Base-by-base conservation (phyloP, 35 echinoderm and acorn worm genomes). In the Acanthaster planci region DNA sequence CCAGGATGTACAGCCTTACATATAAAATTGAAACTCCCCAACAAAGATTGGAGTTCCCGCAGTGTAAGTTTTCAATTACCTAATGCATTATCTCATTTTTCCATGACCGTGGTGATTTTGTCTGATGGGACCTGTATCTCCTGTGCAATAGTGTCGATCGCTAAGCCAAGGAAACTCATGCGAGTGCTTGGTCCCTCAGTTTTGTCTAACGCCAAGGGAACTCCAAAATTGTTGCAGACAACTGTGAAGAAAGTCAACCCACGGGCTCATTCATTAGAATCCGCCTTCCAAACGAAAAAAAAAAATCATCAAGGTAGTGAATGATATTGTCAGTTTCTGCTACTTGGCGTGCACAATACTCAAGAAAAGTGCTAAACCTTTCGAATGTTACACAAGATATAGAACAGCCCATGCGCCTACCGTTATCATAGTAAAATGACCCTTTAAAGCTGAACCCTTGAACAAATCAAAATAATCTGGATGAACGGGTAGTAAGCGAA, bases 181-280 rank as follows among this genome's bases (percentile, higher is more conserved):
- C 51, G 22, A 1, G 21, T 18, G 5, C 40, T 37, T 0, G 89
- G 89, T 10, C 89, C 82, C 34, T 50, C 83, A 15, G 53, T 85
- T 76, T 91, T 91, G n/a, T 91, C 89, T 0, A 1, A 17, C 7
- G 89, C 89, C 18, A 91, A 38, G 17, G 89, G 89, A 12, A 91
- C 76, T n/a, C 89, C 89, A 36, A 86, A 91, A 18, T 76, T 5
- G 22, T 77, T 58, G 55, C 38, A 68, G 15, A 84, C 58, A 29
- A 27, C 16, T 26, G 38, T 53, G 84, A 90, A 90, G 8, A n/a
- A 26, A 17, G 7, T 8, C 53, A 78, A 32, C 22, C 23, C 34
- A 35, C 31, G 32, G 19, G n/a, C 34, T 29, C 64, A 90, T 29
- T 77, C 60, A 14, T 40, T 8, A 6, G 42, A 31, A 8, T 35